These are phyloP conservation scores for Mayetiola destructor DNA, from an alignment of 2,888 invertebrate genomes.

Conservation along the genomic window DNA sequence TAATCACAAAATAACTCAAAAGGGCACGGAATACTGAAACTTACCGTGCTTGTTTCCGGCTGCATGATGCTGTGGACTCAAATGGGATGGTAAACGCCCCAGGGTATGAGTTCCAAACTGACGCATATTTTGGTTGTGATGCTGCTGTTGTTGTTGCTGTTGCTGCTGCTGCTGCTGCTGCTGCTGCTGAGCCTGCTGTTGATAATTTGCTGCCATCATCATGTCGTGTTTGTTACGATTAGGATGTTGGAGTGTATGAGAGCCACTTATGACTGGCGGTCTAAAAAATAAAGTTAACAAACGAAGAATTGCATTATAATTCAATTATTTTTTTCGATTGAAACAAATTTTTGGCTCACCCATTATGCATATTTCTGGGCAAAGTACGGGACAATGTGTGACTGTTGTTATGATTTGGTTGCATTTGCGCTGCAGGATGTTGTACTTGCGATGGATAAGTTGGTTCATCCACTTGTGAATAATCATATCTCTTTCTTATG, in stretches of 20 bases:
- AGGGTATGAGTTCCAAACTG: slow-evolving; percentile 46
- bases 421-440: slow-evolving; percentile 25
- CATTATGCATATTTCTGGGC: slow-evolving; percentile 31
- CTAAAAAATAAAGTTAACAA: slow-evolving; percentile 20
- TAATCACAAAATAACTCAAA: neutral
- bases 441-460: slow-evolving; percentile 36
- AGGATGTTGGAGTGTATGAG: slow-evolving; percentile 35
- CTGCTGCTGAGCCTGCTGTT: slow-evolving; percentile 22
- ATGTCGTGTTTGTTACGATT: slow-evolving; percentile 36
- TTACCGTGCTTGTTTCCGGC: neutral
- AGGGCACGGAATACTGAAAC: neutral
- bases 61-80: slow-evolving; percentile 40
- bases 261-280: slow-evolving; percentile 35
- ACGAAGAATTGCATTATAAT: neutral
- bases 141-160: slow-evolving; percentile 21
- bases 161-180: slow-evolving; percentile 21
- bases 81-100: slow-evolving; percentile 47
- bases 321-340: neutral
- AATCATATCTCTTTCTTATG: slow-evolving; percentile 72
- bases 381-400: slow-evolving; percentile 34
- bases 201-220: slow-evolving; percentile 37
- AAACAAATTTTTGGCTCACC: slow-evolving; percentile 24
- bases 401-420: slow-evolving; percentile 18
- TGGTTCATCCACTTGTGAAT: slow-evolving; percentile 71
- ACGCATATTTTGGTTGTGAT: slow-evolving; percentile 35